These are phyloP conservation scores for Zelleria hepariella DNA, from an alignment of 2,888 invertebrate genomes.

Conservation along the genomic window DNA sequence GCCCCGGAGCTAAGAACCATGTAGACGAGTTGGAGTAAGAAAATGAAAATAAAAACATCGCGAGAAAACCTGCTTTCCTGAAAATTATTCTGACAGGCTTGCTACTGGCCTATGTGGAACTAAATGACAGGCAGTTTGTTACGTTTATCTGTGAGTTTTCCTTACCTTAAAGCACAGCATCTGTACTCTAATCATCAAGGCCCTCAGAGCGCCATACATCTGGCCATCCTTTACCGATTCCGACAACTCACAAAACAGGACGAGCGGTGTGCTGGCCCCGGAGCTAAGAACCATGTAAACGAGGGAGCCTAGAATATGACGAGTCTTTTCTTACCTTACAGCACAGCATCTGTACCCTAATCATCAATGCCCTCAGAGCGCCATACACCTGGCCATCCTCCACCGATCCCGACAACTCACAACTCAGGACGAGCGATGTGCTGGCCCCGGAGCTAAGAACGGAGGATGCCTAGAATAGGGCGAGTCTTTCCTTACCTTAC, in stretches of 20 bases:
- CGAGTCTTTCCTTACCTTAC: slow-evolving; percentile 26
- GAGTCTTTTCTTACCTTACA: slow-evolving; percentile 29
- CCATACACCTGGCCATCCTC: slow-evolving; percentile 27
- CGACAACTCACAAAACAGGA: no score
- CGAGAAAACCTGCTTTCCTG: no score
- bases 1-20: neutral
- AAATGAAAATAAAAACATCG: no score
- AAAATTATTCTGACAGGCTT: no score
- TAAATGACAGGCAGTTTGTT: no score
- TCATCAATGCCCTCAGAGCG: slow-evolving; percentile 51
- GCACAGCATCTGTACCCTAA: slow-evolving; percentile 59
- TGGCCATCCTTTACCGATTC: no score
- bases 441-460: neutral
- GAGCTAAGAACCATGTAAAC: neutral
- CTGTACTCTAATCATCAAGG: neutral
- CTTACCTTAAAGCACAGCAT: neutral
- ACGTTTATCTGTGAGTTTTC: neutral
- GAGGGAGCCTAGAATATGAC: neutral
- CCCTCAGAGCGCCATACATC: neutral
- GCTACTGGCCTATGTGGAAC: no score
- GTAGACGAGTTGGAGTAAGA: neutral
- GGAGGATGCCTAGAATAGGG: neutral
- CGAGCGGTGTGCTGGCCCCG: neutral
- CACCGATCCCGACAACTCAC: neutral
- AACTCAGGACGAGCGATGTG: neutral